Conservation (phyloP, 2,113 vertebrate species). For the Uropsilus gracilis region DNA sequence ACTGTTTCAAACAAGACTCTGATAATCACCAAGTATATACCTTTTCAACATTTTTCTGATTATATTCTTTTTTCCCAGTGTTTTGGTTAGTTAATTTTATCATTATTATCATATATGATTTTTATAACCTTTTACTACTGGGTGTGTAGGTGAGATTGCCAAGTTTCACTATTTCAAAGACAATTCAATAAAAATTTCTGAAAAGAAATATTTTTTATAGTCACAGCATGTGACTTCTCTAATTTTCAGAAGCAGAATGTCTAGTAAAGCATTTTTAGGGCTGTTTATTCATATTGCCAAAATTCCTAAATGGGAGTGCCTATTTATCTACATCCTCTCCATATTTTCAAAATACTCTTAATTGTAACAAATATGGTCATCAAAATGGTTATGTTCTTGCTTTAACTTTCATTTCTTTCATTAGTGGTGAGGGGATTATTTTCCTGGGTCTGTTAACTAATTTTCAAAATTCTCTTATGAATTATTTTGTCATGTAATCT, state of each 20-base stretch:
- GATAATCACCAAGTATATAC: too few relatives aligned
- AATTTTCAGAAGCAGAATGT: not conserved
- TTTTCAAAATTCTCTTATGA: not conserved
- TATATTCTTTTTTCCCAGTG: too few relatives aligned
- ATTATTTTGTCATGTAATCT: not conserved
- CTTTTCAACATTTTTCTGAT: too few relatives aligned
- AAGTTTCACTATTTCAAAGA: not conserved
- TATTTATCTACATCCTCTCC: not conserved
- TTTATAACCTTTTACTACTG: not conserved
- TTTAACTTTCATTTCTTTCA: not conserved
- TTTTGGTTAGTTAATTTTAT: too few relatives aligned
- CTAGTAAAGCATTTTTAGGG: not conserved
- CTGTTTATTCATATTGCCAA: not conserved
- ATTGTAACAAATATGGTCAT: not conserved
- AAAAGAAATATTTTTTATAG: not conserved
- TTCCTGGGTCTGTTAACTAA: not conserved
- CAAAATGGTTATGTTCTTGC: not conserved
- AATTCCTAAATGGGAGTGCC: not conserved
- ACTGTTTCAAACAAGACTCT: too few relatives aligned
- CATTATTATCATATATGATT: too few relatives aligned
- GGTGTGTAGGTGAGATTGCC: not conserved
- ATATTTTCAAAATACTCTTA: not conserved
- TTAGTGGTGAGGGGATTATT: not conserved
- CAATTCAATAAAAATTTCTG: not conserved
- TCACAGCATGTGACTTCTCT: not conserved